Conservation (phyloP, 2,888 invertebrate genomes). For the Priapulus caudatus region DNA sequence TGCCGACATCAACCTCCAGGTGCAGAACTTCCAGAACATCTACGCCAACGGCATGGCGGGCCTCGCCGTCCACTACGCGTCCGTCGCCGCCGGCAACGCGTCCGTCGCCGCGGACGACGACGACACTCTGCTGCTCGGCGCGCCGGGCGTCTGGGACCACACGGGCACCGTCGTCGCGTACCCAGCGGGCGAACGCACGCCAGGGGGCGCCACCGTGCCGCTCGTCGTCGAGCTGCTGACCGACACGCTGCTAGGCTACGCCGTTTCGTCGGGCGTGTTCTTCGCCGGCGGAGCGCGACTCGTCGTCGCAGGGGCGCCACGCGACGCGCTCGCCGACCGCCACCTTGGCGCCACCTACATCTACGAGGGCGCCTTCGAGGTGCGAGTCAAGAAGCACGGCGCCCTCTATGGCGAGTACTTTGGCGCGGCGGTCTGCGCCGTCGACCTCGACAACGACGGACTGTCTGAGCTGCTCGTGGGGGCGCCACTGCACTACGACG, state of each 20-base stretch:
- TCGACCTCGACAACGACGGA: constrained; percentile 1
- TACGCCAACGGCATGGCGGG: neutral
- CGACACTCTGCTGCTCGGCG: neutral
- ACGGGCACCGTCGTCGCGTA: neutral
- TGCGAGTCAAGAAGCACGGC: neutral
- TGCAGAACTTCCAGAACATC: neutral
- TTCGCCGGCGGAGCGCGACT: neutral
- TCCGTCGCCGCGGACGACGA: neutral
- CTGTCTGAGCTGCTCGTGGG: neutral
- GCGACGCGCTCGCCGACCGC: neutral
- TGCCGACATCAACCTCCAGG: neutral
- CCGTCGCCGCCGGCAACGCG: neutral
- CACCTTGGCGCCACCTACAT: neutral
- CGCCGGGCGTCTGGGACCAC: neutral
- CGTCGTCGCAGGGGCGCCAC: constrained; percentile 1
- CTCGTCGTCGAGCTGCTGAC: neutral
- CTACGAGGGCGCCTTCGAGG: neutral
- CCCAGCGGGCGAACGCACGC: neutral
- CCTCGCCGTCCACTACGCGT: neutral
- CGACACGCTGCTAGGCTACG: neutral
- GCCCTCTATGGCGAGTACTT: neutral
- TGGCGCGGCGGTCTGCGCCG: neutral
- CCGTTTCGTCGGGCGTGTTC: neutral
- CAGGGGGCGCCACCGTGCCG: no score
- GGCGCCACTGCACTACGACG: neutral